Base-by-base conservation (phyloP, 2,797 vertebrate species). In the Chiloscyllium punctatum region DNA sequence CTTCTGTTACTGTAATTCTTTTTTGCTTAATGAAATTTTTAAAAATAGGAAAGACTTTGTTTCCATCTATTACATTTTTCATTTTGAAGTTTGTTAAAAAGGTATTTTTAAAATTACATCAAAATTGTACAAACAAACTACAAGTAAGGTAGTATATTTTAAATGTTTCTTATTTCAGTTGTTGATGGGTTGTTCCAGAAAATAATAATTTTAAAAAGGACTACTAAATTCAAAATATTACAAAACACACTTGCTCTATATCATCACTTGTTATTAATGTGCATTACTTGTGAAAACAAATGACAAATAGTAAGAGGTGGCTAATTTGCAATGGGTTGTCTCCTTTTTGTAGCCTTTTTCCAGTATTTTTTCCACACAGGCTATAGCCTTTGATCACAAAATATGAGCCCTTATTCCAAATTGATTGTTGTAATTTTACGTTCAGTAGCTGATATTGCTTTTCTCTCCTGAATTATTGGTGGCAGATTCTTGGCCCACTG, bases 181-280 rank as follows among this genome's bases (percentile, higher is more conserved):
- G 51, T 30, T 88, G 62, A 84, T 42, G 79, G 42, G 42, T 82
- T 82, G 79, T 48, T 84, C 79, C 48, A 37, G 23, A 21, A 66
- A 57, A n/a, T 66, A 92, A 69, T n/a, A 13, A 37, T 42, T 92
- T 74, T n/a, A n/a, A n/a, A 62, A 92, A 92, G 90, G 90, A 42
- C 62, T 27, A 42, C 90, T 42, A n/a, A 92, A 92, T 37, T 92
- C 71, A 95, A 74, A 94, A 48, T 37, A 94, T 25, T 74, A 51
- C 27, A 33, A 33, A 95, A 53, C 13, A n/a, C 48, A 95, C 74
- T 94, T 95, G 69, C 94, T 95, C 27, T 77, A 53, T 68, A 23
- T 92, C 18, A 18, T 48, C 79, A 48, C 11, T 37, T 69, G 33
- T 92, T 74, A 53, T 18, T 48, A 57, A 62, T 91, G 62, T 27